Evolutionary conservation across 2,113 vertebrate genomes (phyloP), one percentile per base, ranked within the genome.

Genomic region (Oryzias woworae): DNA sequence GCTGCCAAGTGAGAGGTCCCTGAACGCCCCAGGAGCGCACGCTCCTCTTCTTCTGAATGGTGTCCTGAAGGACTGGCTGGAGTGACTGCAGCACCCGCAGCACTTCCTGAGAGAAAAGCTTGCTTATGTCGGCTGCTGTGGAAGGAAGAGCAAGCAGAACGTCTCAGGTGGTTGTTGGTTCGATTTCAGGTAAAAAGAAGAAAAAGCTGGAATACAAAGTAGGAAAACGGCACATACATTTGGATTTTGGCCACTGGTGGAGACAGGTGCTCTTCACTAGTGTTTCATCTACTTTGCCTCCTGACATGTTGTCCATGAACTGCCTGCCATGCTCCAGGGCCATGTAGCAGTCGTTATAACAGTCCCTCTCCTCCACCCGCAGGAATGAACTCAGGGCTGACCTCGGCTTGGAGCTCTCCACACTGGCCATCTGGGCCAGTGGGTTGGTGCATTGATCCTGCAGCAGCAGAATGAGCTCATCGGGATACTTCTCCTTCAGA

Each of bases 231-330:
- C 54, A 57, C 77, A 88, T 87, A 99, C 97, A 94, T 67, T 95
- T 97, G 89, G 92, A 92, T 92, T 97, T 97, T 69, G 95, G 94
- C 97, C 97, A 99, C 55, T 94, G 94, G 84, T 99, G 96, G 85
- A 99, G 93, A 92, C 95, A 98, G 77, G 97, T 96, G 86, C 91
- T 97, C 90, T 95, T 98, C 83, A 99, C 95, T 88, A 98, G 94
- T 60, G 93, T 92, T 94, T 99, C 97, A 66, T 99, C 97, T 62
- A 98, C 96, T 88, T 98, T 98, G 71, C 97, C 96, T 82, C 97
- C 97, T 7, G 97, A 98, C 97, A 98, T 98, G 83, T 98, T 99
- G 92, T 99, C 97, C 97, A 99, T 98, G 87, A 98, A 99, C 88
- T 99, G 97, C 65, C 97, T 90, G 58, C 97, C 97, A 23, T 98